These are phyloP conservation scores for Gisinianus flammeolus DNA, from an alignment of 2,888 invertebrate genomes.

Conservation along the genomic window DNA sequence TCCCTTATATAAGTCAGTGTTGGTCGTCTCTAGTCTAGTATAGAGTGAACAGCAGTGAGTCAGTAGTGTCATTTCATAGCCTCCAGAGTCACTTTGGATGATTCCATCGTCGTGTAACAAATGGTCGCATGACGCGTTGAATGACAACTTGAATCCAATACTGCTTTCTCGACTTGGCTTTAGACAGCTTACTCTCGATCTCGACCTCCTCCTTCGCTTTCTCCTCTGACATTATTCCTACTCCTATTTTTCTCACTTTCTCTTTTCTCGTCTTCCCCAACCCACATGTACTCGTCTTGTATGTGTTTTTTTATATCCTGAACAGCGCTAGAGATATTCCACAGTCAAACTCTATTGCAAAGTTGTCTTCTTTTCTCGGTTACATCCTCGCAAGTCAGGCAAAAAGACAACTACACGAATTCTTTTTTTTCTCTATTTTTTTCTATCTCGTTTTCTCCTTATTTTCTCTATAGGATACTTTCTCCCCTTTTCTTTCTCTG, in stretches of 20 bases:
- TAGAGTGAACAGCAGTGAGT: slow-evolving; percentile 11
- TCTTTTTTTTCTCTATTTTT: background rate
- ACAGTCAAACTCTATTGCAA: background rate
- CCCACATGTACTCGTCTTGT: background rate
- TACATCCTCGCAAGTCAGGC: background rate
- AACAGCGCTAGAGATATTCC: background rate
- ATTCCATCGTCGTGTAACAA: slow-evolving; percentile 45
- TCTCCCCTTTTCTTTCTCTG: background rate
- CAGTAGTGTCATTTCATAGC: slow-evolving; percentile 38
- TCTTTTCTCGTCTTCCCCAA: background rate
- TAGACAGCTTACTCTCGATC: slow-evolving; percentile 33
- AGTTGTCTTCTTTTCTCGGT: background rate
- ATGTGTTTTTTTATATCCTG: background rate
- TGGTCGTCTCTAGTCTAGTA: background rate
- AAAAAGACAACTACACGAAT: no score
- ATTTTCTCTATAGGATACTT: background rate
- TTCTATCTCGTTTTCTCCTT: background rate
- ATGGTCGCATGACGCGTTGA: slow-evolving; percentile 44
- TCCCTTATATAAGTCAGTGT: background rate
- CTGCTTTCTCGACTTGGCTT: slow-evolving; percentile 29
- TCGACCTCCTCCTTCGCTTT: slow-evolving; percentile 22
- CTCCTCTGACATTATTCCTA: slow-evolving; percentile 13
- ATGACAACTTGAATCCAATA: slow-evolving; percentile 48
- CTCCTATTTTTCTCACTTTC: slow-evolving; percentile 7
- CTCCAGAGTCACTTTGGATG: slow-evolving; percentile 41